Conservation (phyloP, 2,113 vertebrate species). For the Gallinago media region DNA sequence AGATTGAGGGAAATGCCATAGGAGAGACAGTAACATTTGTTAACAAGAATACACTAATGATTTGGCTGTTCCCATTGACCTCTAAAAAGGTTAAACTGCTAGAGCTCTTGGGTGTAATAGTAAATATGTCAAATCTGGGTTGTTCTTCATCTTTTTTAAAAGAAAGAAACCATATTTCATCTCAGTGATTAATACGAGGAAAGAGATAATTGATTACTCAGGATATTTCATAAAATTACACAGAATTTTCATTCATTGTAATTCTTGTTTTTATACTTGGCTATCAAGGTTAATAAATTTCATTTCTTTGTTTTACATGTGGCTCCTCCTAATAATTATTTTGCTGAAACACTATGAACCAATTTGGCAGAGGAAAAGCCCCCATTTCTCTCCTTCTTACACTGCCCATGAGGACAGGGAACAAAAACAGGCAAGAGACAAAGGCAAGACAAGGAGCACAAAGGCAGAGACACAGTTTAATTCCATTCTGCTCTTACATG, state of each 20-base stretch:
- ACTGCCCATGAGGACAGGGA: too few relatives aligned
- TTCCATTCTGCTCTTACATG: background rate
- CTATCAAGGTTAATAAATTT: background rate
- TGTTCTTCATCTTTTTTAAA: background rate
- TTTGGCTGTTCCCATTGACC: background rate
- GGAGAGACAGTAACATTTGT: conserved; percentile 41
- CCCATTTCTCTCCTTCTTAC: too few relatives aligned
- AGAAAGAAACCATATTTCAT: background rate
- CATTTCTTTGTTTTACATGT: background rate
- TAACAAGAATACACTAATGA: conserved; percentile 53
- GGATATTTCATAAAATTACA: background rate
- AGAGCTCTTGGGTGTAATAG: background rate
- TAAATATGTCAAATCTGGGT: background rate
- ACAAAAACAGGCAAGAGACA: too few relatives aligned
- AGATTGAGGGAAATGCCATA: conserved; percentile 45
- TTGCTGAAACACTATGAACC: background rate
- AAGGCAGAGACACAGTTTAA: background rate
- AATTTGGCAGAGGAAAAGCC: background rate
- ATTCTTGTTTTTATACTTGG: background rate
- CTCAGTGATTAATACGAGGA: background rate
- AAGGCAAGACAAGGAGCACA: too few relatives aligned
- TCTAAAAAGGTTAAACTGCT: background rate
- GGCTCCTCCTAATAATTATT: background rate
- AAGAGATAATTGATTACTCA: background rate
- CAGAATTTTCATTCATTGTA: background rate